Percentiles rank a stretch among this genome's conserved stretches.
Evolutionary conservation across 2,113 vertebrate species (phyloP).

Genomic region (Erinaceus europaeus): DNA sequence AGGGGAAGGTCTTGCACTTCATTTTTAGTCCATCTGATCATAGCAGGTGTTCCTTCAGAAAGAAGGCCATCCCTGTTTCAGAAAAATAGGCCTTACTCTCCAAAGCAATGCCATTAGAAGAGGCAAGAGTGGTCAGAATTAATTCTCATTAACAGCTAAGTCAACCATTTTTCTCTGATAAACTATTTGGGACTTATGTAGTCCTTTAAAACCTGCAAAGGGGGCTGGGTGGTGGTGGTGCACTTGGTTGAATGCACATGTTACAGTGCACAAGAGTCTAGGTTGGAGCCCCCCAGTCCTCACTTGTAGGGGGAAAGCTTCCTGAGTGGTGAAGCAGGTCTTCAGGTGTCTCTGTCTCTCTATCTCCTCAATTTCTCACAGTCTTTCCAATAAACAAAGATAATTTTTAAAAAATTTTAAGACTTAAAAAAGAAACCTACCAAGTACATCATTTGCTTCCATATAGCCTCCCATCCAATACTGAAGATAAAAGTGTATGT

Average conservation of each 20-base stretch:
- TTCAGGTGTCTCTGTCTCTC: too few relatives aligned
- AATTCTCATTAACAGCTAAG: background rate
- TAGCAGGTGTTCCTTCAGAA: background rate
- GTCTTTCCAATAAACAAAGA: too few relatives aligned
- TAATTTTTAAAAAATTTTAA: too few relatives aligned
- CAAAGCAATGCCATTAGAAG: background rate
- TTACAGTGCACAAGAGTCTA: too few relatives aligned
- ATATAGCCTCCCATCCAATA: background rate
- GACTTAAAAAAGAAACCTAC: too few relatives aligned
- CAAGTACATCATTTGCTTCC: background rate
- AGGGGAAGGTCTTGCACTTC: background rate
- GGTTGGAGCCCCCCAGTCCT: too few relatives aligned
- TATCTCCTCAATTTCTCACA: too few relatives aligned
- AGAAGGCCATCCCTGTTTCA: background rate
- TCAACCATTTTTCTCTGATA: slow-evolving; percentile 9
- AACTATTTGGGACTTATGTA: background rate
- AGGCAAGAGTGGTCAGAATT: slow-evolving; percentile 20
- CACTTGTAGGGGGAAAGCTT: too few relatives aligned
- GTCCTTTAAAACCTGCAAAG: background rate
- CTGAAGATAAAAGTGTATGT: background rate
- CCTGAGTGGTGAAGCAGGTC: too few relatives aligned
- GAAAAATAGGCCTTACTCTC: slow-evolving; percentile 21
- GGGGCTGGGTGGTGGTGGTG: too few relatives aligned
- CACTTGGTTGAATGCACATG: too few relatives aligned
- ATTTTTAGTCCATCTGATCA: background rate